Evolutionary conservation across 2,113 vertebrate species (phyloP).

Genomic region (Hippocampus mohnikei): DNA sequence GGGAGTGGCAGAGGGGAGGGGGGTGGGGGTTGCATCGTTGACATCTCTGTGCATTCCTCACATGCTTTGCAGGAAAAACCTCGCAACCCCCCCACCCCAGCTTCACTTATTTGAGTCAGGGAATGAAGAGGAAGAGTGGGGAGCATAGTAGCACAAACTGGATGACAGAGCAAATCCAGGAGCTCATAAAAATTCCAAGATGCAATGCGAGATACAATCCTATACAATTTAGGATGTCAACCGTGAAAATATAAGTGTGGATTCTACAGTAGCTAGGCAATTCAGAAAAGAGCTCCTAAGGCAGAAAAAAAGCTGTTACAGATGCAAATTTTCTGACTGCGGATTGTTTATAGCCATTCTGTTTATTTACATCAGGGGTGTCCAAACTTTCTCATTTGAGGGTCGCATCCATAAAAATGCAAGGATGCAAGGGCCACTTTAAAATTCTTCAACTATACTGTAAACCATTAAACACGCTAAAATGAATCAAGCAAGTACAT

Average conservation of each 20-base stretch:
- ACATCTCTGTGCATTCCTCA: constrained; percentile 65
- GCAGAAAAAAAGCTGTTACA: too few species aligned
- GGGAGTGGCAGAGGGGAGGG: constrained; percentile 1
- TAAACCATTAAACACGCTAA: too few species aligned
- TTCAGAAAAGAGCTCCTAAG: too few species aligned
- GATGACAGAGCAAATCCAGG: background rate
- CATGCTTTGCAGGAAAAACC: constrained; percentile 62
- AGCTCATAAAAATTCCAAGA: background rate
- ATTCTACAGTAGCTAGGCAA: background rate
- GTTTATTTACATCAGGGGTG: too few species aligned
- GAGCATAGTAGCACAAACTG: background rate
- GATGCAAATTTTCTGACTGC: too few species aligned
- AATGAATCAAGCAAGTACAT: too few species aligned
- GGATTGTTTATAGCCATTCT: too few species aligned
- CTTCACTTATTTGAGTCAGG: constrained; percentile 30
- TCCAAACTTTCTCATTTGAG: too few species aligned
- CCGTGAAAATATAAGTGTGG: background rate
- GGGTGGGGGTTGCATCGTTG: constrained; percentile 24
- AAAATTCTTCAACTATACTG: too few species aligned
- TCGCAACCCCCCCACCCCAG: constrained; percentile 34
- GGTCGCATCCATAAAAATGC: too few species aligned
- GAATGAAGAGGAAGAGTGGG: background rate
- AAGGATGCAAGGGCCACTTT: too few species aligned
- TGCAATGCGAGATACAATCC: background rate
- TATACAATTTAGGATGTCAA: background rate